These are phyloP conservation scores for Dendronephthya gigantea DNA, from an alignment of 64 coral and sea anemone genomes.

Conservation along the genomic window DNA sequence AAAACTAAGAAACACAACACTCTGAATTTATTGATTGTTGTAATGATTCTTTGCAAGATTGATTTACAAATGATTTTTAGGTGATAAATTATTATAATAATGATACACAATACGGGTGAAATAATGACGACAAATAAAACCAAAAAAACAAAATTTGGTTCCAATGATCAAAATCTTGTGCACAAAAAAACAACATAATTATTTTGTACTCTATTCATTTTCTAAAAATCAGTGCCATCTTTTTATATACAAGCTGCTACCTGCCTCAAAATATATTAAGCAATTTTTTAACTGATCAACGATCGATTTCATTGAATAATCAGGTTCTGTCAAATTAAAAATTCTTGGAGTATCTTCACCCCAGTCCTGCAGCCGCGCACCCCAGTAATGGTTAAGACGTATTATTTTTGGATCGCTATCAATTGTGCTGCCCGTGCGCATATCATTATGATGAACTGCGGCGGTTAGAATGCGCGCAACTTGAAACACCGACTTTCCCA, in stretches of 20 bases:
- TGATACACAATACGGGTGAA: too few species aligned
- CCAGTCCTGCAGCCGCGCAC: constrained; percentile 29
- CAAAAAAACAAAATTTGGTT: too few species aligned
- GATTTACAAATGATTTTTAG: too few species aligned
- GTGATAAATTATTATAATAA: too few species aligned
- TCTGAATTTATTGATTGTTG: too few species aligned
- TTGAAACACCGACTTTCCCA: constrained; percentile 61
- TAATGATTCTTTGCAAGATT: too few species aligned
- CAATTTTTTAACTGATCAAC: not conserved
- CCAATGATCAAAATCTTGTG: too few species aligned
- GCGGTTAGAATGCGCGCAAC: not conserved
- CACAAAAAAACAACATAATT: too few species aligned
- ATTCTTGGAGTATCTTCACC: constrained; percentile 23
- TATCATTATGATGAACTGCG: constrained; percentile 36
- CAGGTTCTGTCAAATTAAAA: not conserved
- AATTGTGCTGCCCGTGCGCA: not conserved
- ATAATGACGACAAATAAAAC: too few species aligned
- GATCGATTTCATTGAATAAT: not conserved
- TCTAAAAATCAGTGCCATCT: not conserved
- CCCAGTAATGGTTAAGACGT: constrained; percentile 32
- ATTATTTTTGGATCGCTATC: not conserved
- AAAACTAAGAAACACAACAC: too few species aligned
- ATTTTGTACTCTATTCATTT: too few species aligned
- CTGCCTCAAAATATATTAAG: not conserved
- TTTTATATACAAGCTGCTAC: not conserved